These are phyloP conservation scores for Tonatia bakeri DNA, from an alignment of 2,113 vertebrate genomes.

Conservation along the genomic window DNA sequence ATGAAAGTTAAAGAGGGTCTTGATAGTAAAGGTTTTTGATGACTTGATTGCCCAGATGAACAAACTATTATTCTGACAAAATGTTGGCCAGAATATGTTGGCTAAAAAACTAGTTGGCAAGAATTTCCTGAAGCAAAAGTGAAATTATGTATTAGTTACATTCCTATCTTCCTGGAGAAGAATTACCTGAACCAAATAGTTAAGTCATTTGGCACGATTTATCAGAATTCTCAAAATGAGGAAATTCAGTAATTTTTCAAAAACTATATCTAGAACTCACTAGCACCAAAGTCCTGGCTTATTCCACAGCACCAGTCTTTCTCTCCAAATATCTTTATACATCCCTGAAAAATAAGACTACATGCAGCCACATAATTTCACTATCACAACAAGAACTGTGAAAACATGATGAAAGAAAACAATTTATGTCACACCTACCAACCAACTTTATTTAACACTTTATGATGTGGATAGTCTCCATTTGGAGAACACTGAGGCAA, in stretches of 20 bases:
- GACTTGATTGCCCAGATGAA: neutral
- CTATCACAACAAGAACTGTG: neutral
- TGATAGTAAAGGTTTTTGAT: neutral
- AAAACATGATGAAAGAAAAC: neutral
- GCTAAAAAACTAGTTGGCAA: neutral
- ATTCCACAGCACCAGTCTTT: neutral
- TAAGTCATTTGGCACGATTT: neutral
- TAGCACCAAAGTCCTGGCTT: neutral
- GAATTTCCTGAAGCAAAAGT: neutral
- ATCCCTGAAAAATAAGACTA: neutral
- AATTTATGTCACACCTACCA: neutral
- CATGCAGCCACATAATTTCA: neutral
- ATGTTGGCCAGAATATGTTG: neutral
- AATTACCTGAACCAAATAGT: neutral
- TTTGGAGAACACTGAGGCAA: neutral
- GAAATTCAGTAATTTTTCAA: neutral
- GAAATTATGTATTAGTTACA: neutral
- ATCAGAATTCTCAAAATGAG: neutral
- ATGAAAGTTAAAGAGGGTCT: neutral
- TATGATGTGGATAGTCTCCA: neutral
- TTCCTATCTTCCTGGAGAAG: neutral
- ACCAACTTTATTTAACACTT: neutral
- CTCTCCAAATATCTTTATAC: neutral
- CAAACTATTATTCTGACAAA: neutral
- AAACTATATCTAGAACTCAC: neutral